A percentile compares a stretch with the other conserved stretches of the same genome.
These are phyloP conservation scores for Zoanthus gigantus DNA, from an alignment of 92 coral and sea anemone genomes.

Conservation along the genomic window DNA sequence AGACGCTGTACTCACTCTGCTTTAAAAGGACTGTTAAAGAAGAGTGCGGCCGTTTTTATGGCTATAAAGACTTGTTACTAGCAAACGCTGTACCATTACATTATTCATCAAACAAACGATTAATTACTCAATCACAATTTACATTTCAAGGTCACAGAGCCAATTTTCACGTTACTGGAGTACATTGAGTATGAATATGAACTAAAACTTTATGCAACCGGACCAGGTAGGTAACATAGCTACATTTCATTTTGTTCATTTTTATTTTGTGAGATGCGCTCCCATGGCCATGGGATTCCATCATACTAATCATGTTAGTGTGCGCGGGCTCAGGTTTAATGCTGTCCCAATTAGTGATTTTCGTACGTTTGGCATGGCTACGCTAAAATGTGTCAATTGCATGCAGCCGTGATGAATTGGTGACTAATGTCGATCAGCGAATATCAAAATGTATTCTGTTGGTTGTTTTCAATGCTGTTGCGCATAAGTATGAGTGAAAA, in stretches of 20 bases:
- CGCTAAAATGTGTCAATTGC: no score
- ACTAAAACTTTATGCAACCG: constrained; percentile 65
- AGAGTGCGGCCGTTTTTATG: no score
- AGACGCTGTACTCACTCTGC: no score
- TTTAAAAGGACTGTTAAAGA: no score
- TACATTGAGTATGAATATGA: constrained; percentile 73
- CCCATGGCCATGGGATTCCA: background rate
- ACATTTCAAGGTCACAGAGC: constrained; percentile 64
- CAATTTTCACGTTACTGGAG: constrained; percentile 64
- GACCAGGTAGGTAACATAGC: constrained; percentile 66
- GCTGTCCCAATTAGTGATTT: background rate
- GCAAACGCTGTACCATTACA: background rate
- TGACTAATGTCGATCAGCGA: no score
- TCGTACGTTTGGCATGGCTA: no score
- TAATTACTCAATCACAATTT: background rate
- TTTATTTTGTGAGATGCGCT: background rate
- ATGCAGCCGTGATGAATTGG: no score
- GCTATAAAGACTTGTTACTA: no score
- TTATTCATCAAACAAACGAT: background rate
- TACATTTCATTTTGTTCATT: background rate
- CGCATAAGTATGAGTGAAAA: no score
- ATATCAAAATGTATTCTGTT: no score
- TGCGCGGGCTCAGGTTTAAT: background rate
- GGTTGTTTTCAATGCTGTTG: no score
- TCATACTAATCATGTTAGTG: background rate